These are phyloP conservation scores for Pterois miles DNA, from an alignment of 2,797 vertebrate genomes.

Conservation along the genomic window DNA sequence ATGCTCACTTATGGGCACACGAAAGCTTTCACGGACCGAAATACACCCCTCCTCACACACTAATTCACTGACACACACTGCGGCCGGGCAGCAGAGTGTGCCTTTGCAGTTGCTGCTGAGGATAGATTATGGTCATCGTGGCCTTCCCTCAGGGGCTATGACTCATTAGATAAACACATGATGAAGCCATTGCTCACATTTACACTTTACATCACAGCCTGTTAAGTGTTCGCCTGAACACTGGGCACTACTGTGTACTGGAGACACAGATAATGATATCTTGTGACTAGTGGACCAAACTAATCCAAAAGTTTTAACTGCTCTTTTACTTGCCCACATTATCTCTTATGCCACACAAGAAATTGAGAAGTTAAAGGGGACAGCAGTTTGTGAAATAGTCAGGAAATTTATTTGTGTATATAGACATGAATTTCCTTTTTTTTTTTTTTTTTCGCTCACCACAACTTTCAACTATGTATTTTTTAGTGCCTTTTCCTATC, in stretches of 20 bases:
- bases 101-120: slow-evolving; percentile 23
- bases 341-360: neutral
- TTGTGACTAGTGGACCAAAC: neutral
- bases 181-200: slow-evolving; percentile 26
- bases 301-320: neutral
- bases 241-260: neutral
- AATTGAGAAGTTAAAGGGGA: no score
- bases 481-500: no score
- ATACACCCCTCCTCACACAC: neutral
- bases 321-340: neutral
- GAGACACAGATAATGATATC: slow-evolving; percentile 1
- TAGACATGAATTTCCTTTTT: no score
- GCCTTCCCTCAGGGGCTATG: slow-evolving; percentile 29
- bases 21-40: neutral
- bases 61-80: neutral
- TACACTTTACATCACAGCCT: slow-evolving; percentile 22
- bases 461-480: no score
- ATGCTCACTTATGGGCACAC: neutral
- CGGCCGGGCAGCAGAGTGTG: neutral
- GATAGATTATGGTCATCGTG: slow-evolving; percentile 33
- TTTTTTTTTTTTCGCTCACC: no score
- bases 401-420: no score
- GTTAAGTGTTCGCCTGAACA: neutral
- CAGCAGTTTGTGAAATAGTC: no score
- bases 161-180: slow-evolving; percentile 47